Percentiles rank a stretch among this genome's conserved stretches.
Conservation (phyloP, 2,888 invertebrate genomes). For the Stegophylla sp. region DNA sequence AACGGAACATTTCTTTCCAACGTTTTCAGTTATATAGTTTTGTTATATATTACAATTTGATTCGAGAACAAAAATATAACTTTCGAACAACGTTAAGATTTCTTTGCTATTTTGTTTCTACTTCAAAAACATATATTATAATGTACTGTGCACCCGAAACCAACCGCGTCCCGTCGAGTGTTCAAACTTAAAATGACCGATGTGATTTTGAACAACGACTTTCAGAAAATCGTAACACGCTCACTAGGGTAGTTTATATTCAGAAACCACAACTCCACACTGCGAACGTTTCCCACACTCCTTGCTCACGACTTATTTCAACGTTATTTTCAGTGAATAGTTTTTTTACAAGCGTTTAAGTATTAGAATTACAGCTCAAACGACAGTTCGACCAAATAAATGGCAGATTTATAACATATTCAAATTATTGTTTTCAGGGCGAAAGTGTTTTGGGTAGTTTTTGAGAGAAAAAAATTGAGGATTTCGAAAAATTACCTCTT, state of each 20-base stretch:
- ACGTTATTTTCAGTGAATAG: too few species aligned
- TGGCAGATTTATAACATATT: too few species aligned
- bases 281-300: background rate
- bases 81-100: background rate
- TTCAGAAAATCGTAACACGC: conserved; percentile 4
- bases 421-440: too few species aligned
- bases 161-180: background rate
- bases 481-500: too few species aligned
- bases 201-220: background rate
- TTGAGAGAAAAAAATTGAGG: too few species aligned
- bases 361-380: too few species aligned
- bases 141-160: background rate
- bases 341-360: too few species aligned
- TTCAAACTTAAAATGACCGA: conserved; percentile 37
- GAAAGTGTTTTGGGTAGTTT: too few species aligned
- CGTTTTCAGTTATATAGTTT: background rate
- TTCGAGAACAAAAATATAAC: background rate
- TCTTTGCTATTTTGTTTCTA: background rate
- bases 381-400: too few species aligned
- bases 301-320: too few species aligned
- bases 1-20: background rate
- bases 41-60: background rate
- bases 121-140: background rate
- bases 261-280: background rate
- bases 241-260: background rate